Evolutionary conservation across 2,113 vertebrate species (phyloP).

Genomic region (Alethe diademata): DNA sequence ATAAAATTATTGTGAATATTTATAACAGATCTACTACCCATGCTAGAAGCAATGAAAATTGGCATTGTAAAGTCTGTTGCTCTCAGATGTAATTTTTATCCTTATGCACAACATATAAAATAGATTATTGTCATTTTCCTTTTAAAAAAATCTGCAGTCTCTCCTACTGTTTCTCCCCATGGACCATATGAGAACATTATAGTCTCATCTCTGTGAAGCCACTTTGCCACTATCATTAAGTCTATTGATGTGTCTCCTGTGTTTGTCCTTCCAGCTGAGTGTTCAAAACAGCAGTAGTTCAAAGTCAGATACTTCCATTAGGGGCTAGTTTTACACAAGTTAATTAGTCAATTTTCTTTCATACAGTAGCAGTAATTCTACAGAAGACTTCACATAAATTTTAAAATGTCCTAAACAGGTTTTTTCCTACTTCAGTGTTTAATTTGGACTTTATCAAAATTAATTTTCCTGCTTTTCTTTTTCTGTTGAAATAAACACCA

Average conservation of each 20-base stretch:
- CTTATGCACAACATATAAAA: neutral
- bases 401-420: neutral
- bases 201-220: neutral
- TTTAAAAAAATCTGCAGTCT: neutral
- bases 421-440: neutral
- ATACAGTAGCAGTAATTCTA: neutral
- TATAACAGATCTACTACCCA: neutral
- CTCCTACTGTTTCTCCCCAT: neutral
- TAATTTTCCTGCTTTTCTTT: neutral
- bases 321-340: slow-evolving; percentile 20
- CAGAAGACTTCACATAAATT: neutral
- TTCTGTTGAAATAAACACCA: neutral
- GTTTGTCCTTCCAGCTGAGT: slow-evolving; percentile 37
- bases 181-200: neutral
- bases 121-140: neutral
- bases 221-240: slow-evolving; percentile 34
- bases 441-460: neutral
- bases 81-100: neutral
- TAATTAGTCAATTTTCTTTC: slow-evolving; percentile 59
- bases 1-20: slow-evolving; percentile 52
- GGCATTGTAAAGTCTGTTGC: neutral
- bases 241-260: slow-evolving; percentile 20
- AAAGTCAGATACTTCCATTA: slow-evolving; percentile 54
- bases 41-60: slow-evolving; percentile 14
- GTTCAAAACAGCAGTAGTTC: slow-evolving; percentile 33